Evolutionary conservation across 2,888 invertebrate genomes (phyloP), one percentile per base, ranked within the genome.

Genomic region (Metallyticus violacea): DNA sequence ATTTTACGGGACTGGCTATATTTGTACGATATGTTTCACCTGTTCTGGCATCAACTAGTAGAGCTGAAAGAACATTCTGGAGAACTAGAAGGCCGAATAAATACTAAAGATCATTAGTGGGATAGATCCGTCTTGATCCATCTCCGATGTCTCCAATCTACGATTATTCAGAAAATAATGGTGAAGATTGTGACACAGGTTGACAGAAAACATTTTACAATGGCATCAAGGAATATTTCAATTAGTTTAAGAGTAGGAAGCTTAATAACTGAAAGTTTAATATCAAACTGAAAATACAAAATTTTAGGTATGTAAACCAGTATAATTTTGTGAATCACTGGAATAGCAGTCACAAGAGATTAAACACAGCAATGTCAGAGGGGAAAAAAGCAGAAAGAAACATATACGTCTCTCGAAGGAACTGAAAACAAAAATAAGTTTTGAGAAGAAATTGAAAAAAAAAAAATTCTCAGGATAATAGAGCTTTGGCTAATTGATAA

Each of bases 401-500:
- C 80, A 27, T 76, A 84, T 26, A 30, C 83, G 27, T 27, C 85
- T 26, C n/a, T 28, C n/a, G 86, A 86, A 77, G 85, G 79, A 78
- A 30, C 79, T 15, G 86, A 85, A 26, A 85, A 86, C 27, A 91
- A 95, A n/a, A 94, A 93, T 88, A 95, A 95, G 89, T 92, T 94
- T 30, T 94, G 94, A 89, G 93, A 93, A 85, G 95, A 95, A 89
- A 91, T 96, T 4, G 96, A 96, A 85, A 91, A 92, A 0, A 15
- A 15, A 15, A 62, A 6, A 76, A 30, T 78, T 79, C 81, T 5
- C 91, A 97, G 95, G 98, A 99, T 92, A 97, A 97, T 92, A 93
- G 99, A 87, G 95, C 99, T 0, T 91, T 99, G 88, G 99, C 99
- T 0, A 99, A 99, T 90, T 95, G 97, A 62, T 99, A 99, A n/a